Base-by-base conservation (phyloP, 2,113 vertebrate species). In the Seriola dumerili region DNA sequence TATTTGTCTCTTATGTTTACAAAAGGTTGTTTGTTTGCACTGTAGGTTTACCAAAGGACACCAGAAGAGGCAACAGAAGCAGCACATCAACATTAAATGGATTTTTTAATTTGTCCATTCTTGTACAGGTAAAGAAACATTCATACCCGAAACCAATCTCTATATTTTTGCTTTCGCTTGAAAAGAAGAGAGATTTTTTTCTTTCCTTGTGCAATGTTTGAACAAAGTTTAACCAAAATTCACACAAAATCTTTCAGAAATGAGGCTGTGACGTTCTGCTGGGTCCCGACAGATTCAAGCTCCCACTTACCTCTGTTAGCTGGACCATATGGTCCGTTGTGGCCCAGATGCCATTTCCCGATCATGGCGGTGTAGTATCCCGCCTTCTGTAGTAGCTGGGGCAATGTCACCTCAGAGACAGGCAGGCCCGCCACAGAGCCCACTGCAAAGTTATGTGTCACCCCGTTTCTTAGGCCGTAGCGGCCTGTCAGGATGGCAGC, bases 261-360 rank as follows among this genome's bases (percentile, higher is more conserved):
- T 14, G 9, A 1, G 55, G 4, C 34, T 38, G 9, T 25, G 14
- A 16, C 14, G 13, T 66, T 11, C 1, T 29, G 11, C 23, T 46
- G 6, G 8, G 7, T 61, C 34, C 21, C 2, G 12, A 25, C 0
- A 2, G 48, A 3, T 25, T 42, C 23, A 58, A 64, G 16, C 42
- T 65, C 29, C 68, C 42, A 54, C 95, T 95, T 94, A 99, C 97
- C 98, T 13, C 97, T 97, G 77, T 95, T 95, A 65, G 61, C 96
- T 71, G 98, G 98, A 77, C 96, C 93, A 71, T 97, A 96, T 5
- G 1, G 90, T 48, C 96, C 95, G 0, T 95, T 94, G 91, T 99
- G 98, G 32, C 98, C 98, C 21, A 99, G 96, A 86, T 99, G 98
- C 98, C 98, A 99, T 89, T 99, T 99, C 78, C 98, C 98, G 0